Evolutionary conservation across 2,797 vertebrate genomes (phyloP).

Genomic region (Enteromius thamalakanensis): DNA sequence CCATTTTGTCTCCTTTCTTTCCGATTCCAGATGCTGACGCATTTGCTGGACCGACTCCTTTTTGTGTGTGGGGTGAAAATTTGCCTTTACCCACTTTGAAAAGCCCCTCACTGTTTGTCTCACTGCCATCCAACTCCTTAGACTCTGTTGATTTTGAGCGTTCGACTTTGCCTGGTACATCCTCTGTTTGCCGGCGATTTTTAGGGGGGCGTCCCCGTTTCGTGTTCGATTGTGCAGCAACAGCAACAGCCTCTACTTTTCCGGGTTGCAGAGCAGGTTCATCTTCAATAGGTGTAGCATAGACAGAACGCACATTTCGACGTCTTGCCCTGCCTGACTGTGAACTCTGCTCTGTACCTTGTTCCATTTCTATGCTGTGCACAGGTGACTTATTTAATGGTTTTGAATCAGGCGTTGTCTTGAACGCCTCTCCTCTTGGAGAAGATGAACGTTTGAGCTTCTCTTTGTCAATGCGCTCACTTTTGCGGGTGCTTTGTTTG

Average conservation of each 20-base stretch:
- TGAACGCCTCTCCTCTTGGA: conserved; percentile 88
- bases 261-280: conserved; percentile 78
- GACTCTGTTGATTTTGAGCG: conserved; percentile 76
- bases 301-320: conserved; percentile 93
- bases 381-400: conserved; percentile 88
- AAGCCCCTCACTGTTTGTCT: conserved; percentile 78
- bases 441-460: conserved; percentile 92
- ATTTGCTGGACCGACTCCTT: conserved; percentile 73
- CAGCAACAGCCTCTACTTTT: conserved; percentile 78
- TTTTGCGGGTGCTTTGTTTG: conserved; percentile 93
- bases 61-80: conserved; percentile 83
- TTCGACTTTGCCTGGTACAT: conserved; percentile 80
- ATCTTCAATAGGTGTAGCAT: conserved; percentile 89
- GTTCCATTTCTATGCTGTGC: conserved; percentile 82
- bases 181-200: conserved; percentile 84
- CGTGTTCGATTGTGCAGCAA: conserved; percentile 57
- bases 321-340: conserved; percentile 86
- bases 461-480: conserved; percentile 95
- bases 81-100: conserved; percentile 85
- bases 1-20: conserved; percentile 83
- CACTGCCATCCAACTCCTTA: conserved; percentile 86
- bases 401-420: conserved; percentile 76
- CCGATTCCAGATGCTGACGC: conserved; percentile 68
- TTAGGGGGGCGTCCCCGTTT: conserved; percentile 93
- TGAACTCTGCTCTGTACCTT: conserved; percentile 81